phyloP scores from a whole-genome alignment of 2,113 vertebrate species.

The Daubentonia madagascariensis region DNA sequence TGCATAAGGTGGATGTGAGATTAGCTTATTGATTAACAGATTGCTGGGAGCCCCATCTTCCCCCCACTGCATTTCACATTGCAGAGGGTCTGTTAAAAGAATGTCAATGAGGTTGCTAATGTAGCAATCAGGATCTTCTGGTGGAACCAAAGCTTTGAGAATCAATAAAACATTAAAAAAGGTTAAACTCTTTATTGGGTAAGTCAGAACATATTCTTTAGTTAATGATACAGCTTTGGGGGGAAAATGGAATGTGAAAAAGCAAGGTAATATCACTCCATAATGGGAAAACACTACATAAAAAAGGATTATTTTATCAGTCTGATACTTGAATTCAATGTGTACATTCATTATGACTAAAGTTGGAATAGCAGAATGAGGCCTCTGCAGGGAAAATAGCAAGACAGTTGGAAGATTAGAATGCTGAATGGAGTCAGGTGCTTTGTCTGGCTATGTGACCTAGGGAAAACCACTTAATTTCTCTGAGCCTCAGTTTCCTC shows the following conservation, averaged over 20 bases:
- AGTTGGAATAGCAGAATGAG: background rate
- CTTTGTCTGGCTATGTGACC: background rate
- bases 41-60: background rate
- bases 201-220: conserved; percentile 54
- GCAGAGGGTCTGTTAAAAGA: background rate
- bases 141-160: conserved; percentile 36
- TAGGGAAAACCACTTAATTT: background rate
- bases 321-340: background rate
- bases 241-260: conserved; percentile 11
- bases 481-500: background rate
- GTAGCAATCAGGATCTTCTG: conserved; percentile 6
- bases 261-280: background rate
- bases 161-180: conserved; percentile 68
- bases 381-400: background rate
- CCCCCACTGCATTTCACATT: background rate
- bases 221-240: conserved; percentile 39
- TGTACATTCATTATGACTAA: background rate
- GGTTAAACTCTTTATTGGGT: conserved; percentile 47
- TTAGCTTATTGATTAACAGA: background rate
- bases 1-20: background rate
- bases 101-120: conserved; percentile 47
- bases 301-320: background rate
- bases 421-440: background rate
- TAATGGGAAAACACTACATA: background rate
- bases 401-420: background rate